Evolutionary conservation across 2,113 vertebrate genomes (phyloP).

Genomic region (Numida meleagris): DNA sequence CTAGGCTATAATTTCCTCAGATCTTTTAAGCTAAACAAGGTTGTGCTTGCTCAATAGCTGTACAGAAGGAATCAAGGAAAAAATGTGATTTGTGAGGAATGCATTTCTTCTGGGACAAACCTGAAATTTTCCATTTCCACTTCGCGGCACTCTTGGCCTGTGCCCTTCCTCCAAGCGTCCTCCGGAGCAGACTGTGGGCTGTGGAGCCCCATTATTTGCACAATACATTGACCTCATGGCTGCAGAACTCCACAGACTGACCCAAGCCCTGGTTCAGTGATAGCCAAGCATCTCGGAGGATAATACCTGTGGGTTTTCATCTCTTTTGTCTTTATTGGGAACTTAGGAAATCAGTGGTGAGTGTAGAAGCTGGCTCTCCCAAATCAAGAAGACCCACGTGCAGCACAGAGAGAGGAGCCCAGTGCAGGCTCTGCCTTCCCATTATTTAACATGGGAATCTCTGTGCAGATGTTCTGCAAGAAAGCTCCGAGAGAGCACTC

Average conservation of each 20-base stretch:
- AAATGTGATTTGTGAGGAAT: neutral
- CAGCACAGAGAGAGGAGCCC: neutral
- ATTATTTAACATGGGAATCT: constrained; percentile 9
- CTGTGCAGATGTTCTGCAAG: neutral
- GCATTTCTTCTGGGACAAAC: neutral
- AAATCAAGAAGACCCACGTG: neutral
- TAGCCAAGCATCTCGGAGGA: neutral
- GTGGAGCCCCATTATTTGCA: neutral
- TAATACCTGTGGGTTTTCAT: no score
- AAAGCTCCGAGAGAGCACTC: neutral
- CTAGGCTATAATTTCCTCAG: neutral
- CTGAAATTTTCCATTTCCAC: neutral
- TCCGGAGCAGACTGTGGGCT: neutral
- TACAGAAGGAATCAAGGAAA: neutral
- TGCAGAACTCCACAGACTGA: neutral
- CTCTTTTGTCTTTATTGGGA: neutral
- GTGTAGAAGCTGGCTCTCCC: neutral
- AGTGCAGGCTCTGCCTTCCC: neutral
- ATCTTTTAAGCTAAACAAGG: constrained; percentile 16
- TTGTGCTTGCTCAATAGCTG: neutral
- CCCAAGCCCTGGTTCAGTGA: rapidly evolving
- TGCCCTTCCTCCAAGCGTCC: neutral
- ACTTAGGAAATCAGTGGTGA: neutral
- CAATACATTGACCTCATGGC: no score
- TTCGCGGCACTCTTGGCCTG: neutral